These are phyloP conservation scores for Hirudo medicinalis DNA, from an alignment of 1,140 invertebrate genomes.

Conservation along the genomic window DNA sequence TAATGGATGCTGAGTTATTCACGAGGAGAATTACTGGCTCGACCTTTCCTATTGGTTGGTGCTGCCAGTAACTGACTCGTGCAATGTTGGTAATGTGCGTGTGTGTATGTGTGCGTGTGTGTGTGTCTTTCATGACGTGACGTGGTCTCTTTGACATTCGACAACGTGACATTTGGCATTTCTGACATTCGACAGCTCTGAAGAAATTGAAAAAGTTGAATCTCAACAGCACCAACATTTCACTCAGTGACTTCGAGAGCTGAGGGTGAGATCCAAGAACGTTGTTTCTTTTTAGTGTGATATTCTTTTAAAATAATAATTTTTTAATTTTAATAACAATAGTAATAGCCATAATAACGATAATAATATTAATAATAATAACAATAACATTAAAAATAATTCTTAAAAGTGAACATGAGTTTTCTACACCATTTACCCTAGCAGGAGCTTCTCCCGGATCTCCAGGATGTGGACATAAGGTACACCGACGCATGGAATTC, in stretches of 20 bases:
- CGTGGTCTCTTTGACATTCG: no score
- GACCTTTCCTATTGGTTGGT: not conserved
- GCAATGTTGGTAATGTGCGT: not conserved
- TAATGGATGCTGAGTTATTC: not conserved
- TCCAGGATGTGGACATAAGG: not conserved
- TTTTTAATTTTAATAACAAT: no score
- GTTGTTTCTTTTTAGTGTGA: no score
- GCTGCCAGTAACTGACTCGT: no score
- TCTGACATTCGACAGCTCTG: constrained; percentile 44
- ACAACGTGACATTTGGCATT: no score
- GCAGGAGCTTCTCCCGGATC: not conserved
- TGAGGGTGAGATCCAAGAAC: constrained; percentile 41
- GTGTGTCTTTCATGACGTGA: no score
- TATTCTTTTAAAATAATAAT: no score
- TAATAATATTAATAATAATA: no score
- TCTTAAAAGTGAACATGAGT: no score
- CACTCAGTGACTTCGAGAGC: constrained; percentile 55
- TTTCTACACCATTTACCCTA: no score
- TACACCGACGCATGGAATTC: constrained; percentile 1
- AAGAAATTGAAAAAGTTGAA: constrained; percentile 59
- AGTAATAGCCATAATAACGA: no score
- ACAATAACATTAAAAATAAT: no score
- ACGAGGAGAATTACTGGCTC: not conserved
- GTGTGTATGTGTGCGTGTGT: not conserved
- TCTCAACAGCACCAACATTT: constrained; percentile 62